Base-by-base conservation (phyloP, 1,140 invertebrate genomes). In the Drosophila fuyamai region DNA sequence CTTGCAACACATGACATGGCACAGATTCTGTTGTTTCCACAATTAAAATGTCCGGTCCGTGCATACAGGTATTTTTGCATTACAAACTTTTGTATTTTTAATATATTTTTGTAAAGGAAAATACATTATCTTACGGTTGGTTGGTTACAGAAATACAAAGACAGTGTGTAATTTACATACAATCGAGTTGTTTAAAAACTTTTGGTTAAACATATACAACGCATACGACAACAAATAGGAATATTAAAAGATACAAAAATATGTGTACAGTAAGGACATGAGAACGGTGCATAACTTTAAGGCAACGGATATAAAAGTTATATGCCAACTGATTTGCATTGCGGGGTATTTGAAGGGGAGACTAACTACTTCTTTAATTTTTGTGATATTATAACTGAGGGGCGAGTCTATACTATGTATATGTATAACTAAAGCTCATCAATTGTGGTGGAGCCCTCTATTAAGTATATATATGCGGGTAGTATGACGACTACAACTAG, bases 41-140 rank as follows among this genome's bases (percentile, higher is more conserved):
- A 67, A 75, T 63, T 54, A 55, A 76, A 76, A 65, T 65, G 47
- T 47, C 43, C 35, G 12, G 13, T 32, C 46, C 48, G 35, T 35
- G 46, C 14, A 36, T 16, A 40, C 32, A n/a, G 51, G 53, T 57
- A 18, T 38, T 66, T 59, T 46, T 57, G 41, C 48, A 62, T 57
- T 76, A 76, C 53, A 72, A 61, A 62, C 41, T 56, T 32, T 84
- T 67, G 76, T 83, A 85, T 78, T 74, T 75, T 66, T 75, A 86
- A 76, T 81, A 88, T 88, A 89, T 88, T 88, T 88, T 88, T 89
- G 83, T 88, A 88, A 89, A 88, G 68, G 77, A 88, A 88, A 88
- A 88, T 88, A 88, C 84, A 79, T 79, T 78, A 78, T 77, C 55
- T 77, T 78, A 61, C 61, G 38, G 46, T 78, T 65, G 61, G 62